Percentiles rank a stretch among this genome's conserved stretches.
These are phyloP conservation scores for Hoplias malabaricus DNA, from an alignment of 2,113 vertebrate genomes.

Conservation along the genomic window DNA sequence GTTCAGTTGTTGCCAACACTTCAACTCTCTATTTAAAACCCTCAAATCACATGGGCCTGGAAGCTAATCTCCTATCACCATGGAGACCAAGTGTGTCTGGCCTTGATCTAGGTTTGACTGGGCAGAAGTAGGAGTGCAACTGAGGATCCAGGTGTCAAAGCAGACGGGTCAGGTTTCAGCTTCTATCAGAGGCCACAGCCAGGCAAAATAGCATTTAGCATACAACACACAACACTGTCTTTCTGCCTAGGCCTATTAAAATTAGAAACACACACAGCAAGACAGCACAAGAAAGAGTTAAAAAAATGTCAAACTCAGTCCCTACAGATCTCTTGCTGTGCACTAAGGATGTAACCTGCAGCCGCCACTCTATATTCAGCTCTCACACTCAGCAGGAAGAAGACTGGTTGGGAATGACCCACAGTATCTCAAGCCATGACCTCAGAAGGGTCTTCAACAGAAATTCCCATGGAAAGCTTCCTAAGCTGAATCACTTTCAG, in stretches of 20 bases:
- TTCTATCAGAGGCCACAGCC: not conserved
- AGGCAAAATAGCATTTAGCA: not conserved
- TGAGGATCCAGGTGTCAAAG: conserved; percentile 49
- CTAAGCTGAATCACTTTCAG: not conserved
- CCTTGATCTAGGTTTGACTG: conserved; percentile 49
- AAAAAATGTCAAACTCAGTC: not conserved
- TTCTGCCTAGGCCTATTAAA: too few relatives aligned
- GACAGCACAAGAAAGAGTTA: not conserved
- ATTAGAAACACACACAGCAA: not conserved
- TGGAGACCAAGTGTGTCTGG: conserved; percentile 48
- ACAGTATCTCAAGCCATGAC: not conserved
- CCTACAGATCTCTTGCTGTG: not conserved
- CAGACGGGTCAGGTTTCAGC: conserved; percentile 34
- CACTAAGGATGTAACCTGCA: not conserved
- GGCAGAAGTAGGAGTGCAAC: conserved; percentile 44
- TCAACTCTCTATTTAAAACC: conserved; percentile 54
- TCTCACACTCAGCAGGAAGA: conserved; percentile 2
- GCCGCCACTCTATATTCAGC: not conserved
- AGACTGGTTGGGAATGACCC: conserved; percentile 10
- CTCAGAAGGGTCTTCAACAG: not conserved
- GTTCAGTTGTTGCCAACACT: not conserved
- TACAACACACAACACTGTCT: too few relatives aligned
- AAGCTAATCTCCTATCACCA: conserved; percentile 53
- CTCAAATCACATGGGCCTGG: conserved; percentile 53
- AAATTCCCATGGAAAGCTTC: conserved; percentile 3